Percentiles rank a stretch among this genome's conserved stretches.
Evolutionary conservation across 2,888 invertebrate genomes (phyloP).

Genomic region (Callosobruchus maculatus): DNA sequence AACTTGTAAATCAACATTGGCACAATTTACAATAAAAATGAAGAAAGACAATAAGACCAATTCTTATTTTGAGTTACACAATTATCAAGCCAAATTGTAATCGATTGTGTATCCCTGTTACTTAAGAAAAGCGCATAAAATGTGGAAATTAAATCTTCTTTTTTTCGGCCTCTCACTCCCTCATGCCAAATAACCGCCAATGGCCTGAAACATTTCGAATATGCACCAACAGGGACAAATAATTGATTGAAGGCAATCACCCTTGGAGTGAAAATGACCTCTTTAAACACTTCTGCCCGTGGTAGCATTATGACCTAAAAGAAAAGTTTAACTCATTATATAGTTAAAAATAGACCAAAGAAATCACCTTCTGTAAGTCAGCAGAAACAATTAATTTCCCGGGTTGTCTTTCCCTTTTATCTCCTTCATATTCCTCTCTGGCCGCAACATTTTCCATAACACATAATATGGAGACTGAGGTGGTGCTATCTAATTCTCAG

Average conservation of each 20-base stretch:
- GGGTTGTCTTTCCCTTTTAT: slow-evolving; percentile 4
- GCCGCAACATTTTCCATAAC: slow-evolving; percentile 3
- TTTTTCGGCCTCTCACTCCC: slow-evolving; percentile 17
- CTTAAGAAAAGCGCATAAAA: slow-evolving; percentile 10
- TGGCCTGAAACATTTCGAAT: slow-evolving; percentile 7
- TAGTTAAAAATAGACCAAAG: not conserved
- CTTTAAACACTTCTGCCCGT: no score
- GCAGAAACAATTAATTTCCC: slow-evolving; percentile 12
- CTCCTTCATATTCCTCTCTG: slow-evolving; percentile 14
- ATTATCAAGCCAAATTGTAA: slow-evolving; percentile 15
- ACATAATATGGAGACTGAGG: no score
- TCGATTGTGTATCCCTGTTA: slow-evolving; percentile 9
- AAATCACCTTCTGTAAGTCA: slow-evolving; percentile 17
- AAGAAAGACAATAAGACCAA: slow-evolving; percentile 15
- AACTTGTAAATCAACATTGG: no score
- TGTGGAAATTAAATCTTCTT: slow-evolving; percentile 27
- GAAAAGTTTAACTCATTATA: no score
- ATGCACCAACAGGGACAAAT: slow-evolving; percentile 10
- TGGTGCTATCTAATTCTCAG: no score
- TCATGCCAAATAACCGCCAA: slow-evolving; percentile 32
- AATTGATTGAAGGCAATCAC: slow-evolving; percentile 11
- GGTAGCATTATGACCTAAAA: slow-evolving; percentile 11
- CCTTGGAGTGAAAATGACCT: slow-evolving; percentile 19
- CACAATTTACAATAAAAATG: no score
- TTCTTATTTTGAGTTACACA: slow-evolving; percentile 16